phyloP scores from a whole-genome alignment of 92 coral and sea anemone species.

The Porites rus region DNA sequence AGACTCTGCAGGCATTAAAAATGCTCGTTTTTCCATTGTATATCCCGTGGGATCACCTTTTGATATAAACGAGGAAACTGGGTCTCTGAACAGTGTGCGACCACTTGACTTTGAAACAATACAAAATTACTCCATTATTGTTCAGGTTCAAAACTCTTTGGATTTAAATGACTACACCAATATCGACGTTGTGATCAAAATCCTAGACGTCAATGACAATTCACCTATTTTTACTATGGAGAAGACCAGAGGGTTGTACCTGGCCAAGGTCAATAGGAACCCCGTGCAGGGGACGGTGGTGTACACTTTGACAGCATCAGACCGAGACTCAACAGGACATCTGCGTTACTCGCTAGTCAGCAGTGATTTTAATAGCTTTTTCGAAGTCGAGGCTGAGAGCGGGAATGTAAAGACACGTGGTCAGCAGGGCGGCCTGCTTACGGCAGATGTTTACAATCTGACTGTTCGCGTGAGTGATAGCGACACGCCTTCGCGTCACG shows the following conservation, averaged over 20 bases:
- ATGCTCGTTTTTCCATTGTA: slow-evolving; percentile 73
- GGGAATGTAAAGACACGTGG: slow-evolving; percentile 67
- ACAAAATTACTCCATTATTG: slow-evolving; percentile 63
- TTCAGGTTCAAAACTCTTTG: slow-evolving; percentile 68
- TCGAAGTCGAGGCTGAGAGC: slow-evolving; percentile 49
- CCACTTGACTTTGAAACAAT: slow-evolving; percentile 83
- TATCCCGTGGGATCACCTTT: slow-evolving; percentile 79
- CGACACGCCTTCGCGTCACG: slow-evolving; percentile 68
- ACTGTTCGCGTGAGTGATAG: slow-evolving; percentile 85
- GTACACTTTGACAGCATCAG: slow-evolving; percentile 75
- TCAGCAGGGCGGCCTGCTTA: slow-evolving; percentile 28
- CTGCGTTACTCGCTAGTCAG: slow-evolving; percentile 73
- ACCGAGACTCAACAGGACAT: slow-evolving; percentile 81
- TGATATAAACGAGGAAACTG: slow-evolving; percentile 58
- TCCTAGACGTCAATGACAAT: slow-evolving; percentile 90
- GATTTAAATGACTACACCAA: slow-evolving; percentile 74
- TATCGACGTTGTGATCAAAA: slow-evolving; percentile 71
- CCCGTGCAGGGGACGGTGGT: slow-evolving; percentile 78
- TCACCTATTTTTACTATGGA: slow-evolving; percentile 78
- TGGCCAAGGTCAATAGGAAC: slow-evolving; percentile 73
- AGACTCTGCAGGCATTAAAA: slow-evolving; percentile 58
- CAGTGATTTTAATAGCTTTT: slow-evolving; percentile 38
- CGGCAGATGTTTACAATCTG: slow-evolving; percentile 78
- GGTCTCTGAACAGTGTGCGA: slow-evolving; percentile 54
- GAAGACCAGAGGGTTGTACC: slow-evolving; percentile 59